phyloP scores from a whole-genome alignment of 2,113 vertebrate genomes.

The Phoenicopterus ruber region DNA sequence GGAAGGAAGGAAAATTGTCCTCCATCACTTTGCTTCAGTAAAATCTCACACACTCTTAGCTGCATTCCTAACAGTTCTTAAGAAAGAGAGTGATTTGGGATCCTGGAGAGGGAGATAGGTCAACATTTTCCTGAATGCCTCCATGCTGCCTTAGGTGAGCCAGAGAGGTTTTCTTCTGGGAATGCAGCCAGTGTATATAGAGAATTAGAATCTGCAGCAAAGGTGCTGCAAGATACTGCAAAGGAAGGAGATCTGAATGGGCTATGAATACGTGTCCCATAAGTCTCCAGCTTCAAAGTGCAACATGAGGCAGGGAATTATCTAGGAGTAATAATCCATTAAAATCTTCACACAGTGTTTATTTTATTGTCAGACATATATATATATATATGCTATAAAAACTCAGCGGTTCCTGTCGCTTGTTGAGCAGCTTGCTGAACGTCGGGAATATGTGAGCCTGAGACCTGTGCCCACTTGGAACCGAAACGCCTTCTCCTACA shows the following conservation, averaged over 20 bases:
- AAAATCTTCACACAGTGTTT: background rate
- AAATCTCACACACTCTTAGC: background rate
- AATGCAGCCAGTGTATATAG: background rate
- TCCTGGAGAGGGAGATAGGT: background rate
- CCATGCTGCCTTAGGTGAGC: background rate
- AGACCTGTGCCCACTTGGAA: background rate
- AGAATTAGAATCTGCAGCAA: background rate
- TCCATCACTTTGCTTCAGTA: background rate
- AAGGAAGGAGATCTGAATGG: background rate
- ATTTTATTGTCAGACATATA: background rate
- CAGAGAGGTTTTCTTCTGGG: slow-evolving; percentile 2
- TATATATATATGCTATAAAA: too few species aligned
- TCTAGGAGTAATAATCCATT: background rate
- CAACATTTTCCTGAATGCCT: background rate
- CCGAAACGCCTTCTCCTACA: background rate
- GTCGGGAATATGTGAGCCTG: background rate
- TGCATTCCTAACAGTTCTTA: background rate
- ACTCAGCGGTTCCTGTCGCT: background rate
- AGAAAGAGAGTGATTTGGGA: background rate
- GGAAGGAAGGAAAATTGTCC: background rate
- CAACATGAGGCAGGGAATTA: background rate
- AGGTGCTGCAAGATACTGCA: background rate
- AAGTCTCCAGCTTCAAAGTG: background rate
- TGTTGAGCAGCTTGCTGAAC: background rate
- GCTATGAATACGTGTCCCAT: background rate